Conservation (phyloP, 2,888 invertebrate species). For the Pegoplata infirma region DNA sequence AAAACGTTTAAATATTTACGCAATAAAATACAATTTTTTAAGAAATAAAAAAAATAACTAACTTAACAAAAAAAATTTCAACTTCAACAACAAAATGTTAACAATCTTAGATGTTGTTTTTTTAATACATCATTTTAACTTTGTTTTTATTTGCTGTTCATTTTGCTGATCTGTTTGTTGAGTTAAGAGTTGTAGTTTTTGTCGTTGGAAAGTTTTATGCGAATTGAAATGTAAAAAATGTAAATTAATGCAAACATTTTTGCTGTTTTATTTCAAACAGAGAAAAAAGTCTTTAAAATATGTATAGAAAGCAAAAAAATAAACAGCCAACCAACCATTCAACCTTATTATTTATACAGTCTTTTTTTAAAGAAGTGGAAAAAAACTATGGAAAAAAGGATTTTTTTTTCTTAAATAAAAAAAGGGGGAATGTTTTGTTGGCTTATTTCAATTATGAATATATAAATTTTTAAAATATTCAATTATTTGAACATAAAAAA, state of each 20-base stretch:
- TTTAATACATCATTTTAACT: constrained; percentile 53
- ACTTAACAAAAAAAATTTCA: constrained; percentile 6
- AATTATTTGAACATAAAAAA: constrained; percentile 45
- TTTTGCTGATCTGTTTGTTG: constrained; percentile 25
- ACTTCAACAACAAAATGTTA: constrained; percentile 48
- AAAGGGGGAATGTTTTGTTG: constrained; percentile 51
- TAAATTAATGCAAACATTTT: constrained; percentile 61
- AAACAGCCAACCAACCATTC: constrained; percentile 35
- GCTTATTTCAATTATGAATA: constrained; percentile 63
- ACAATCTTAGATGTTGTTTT: constrained; percentile 54
- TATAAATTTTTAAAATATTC: constrained; percentile 56
- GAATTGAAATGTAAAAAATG: constrained; percentile 62
- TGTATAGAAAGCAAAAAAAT: constrained; percentile 35
- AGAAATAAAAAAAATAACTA: constrained; percentile 28
- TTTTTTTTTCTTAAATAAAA: constrained; percentile 21
- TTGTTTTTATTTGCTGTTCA: constrained; percentile 18
- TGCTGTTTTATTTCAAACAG: neutral
- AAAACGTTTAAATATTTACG: constrained; percentile 64
- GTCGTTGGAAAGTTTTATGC: constrained; percentile 64
- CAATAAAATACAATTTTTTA: constrained; percentile 60
- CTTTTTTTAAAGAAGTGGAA: constrained; percentile 22
- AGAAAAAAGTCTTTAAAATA: constrained; percentile 20
- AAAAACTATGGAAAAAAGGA: constrained; percentile 21
- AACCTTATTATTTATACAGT: constrained; percentile 62
- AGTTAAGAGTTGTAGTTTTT: constrained; percentile 37